Evolutionary conservation across 92 coral and sea anemone genomes (phyloP).

Genomic region (Siderastrea siderea): DNA sequence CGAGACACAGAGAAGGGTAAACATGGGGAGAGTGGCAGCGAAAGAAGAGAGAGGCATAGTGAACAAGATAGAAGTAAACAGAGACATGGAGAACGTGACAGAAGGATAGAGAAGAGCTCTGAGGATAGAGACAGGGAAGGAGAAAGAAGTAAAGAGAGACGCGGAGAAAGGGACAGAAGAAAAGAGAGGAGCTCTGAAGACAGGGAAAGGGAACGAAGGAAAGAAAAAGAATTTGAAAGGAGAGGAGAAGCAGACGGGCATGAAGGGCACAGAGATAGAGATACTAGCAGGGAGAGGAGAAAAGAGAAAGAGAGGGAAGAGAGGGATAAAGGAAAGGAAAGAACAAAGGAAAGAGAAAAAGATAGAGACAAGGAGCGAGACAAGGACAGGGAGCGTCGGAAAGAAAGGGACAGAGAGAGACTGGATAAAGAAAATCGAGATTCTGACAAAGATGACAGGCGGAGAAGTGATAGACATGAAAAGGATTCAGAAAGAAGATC

Average conservation of each 20-base stretch:
- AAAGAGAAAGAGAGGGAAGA: slow-evolving; percentile 53
- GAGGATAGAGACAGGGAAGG: slow-evolving; percentile 30
- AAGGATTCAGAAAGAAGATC: slow-evolving; percentile 46
- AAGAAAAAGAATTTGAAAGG: slow-evolving; percentile 56
- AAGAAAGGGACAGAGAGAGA: slow-evolving; percentile 61
- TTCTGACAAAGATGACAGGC: slow-evolving; percentile 39
- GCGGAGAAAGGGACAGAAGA: slow-evolving; percentile 47
- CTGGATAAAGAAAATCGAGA: slow-evolving; percentile 32
- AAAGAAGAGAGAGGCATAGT: slow-evolving; percentile 19
- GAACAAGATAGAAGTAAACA: slow-evolving; percentile 45
- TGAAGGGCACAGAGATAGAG: slow-evolving; percentile 31
- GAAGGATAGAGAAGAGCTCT: slow-evolving; percentile 13
- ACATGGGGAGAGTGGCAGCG: slow-evolving; percentile 29
- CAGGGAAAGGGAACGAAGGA: slow-evolving; percentile 52
- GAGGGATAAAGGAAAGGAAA: slow-evolving; percentile 35
- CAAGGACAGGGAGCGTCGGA: slow-evolving; percentile 51
- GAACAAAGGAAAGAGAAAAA: slow-evolving; percentile 47
- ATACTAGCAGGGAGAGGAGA: slow-evolving; percentile 46
- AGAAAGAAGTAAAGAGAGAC: slow-evolving; percentile 46
- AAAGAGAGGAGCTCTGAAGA: slow-evolving; percentile 37
- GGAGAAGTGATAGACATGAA: slow-evolving; percentile 40
- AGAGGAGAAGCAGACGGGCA: background rate
- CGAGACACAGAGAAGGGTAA: slow-evolving; percentile 26
- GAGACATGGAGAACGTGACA: slow-evolving; percentile 41
- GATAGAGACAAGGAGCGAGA: slow-evolving; percentile 59